Evolutionary conservation across 2,113 vertebrate species (phyloP).

Genomic region (Gambusia holbrooki): DNA sequence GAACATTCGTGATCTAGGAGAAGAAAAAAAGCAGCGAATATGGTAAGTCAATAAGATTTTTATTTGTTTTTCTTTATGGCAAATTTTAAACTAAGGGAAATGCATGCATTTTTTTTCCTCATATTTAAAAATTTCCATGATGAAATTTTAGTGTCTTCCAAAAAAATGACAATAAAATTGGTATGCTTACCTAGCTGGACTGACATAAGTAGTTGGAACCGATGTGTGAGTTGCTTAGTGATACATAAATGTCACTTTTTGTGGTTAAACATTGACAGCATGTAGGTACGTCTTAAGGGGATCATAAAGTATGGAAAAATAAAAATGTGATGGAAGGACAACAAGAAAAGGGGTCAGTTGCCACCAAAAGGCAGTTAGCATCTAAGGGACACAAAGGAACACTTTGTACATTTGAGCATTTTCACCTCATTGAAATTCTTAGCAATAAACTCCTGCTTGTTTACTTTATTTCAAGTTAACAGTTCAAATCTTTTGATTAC

Average conservation of each 20-base stretch:
- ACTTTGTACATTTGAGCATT: neutral
- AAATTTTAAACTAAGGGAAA: neutral
- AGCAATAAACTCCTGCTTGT: neutral
- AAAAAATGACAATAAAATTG: neutral
- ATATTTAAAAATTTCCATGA: neutral
- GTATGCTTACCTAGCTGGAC: neutral
- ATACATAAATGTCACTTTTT: conserved; percentile 20
- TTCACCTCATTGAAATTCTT: neutral
- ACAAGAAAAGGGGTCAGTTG: no score
- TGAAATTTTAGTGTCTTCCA: neutral
- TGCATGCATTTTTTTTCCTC: neutral
- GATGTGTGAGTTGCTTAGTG: conserved; percentile 8
- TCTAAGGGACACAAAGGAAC: neutral
- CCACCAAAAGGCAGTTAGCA: neutral
- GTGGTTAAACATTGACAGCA: conserved; percentile 47
- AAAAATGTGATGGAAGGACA: neutral
- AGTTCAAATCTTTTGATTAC: no score
- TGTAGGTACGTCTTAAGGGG: neutral
- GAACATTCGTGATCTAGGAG: neutral
- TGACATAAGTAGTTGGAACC: neutral
- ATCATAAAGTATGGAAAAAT: neutral
- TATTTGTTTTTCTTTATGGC: neutral
- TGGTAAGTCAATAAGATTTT: neutral
- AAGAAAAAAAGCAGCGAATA: neutral
- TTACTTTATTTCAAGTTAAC: neutral